phyloP scores from a whole-genome alignment of 2,113 vertebrate species.

The Halichoeres trimaculatus region DNA sequence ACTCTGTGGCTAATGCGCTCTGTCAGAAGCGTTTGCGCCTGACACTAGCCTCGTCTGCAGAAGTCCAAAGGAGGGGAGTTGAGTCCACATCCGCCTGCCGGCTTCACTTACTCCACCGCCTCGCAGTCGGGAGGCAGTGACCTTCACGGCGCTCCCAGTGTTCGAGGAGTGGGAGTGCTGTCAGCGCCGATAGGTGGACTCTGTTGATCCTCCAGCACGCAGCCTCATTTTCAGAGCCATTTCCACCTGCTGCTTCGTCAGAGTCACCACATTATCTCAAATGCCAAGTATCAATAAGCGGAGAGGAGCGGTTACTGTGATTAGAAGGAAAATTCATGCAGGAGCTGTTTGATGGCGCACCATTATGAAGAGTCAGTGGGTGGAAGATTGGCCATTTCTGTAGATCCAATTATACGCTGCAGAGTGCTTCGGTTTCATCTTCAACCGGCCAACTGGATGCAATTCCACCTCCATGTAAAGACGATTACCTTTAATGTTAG shows the following conservation, averaged over 20 bases:
- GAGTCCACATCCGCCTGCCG: constrained; percentile 23
- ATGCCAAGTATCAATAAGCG: constrained; percentile 46
- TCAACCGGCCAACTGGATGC: not conserved
- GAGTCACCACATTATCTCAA: constrained; percentile 32
- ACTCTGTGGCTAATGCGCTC: constrained; percentile 50
- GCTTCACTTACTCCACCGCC: constrained; percentile 13
- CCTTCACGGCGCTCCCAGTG: constrained; percentile 36
- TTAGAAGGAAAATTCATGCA: constrained; percentile 40
- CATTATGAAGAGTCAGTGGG: constrained; percentile 36
- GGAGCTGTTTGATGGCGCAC: constrained; percentile 18
- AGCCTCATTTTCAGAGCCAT: not conserved
- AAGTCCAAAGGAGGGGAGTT: constrained; percentile 11
- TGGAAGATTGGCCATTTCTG: constrained; percentile 34
- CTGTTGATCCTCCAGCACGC: constrained; percentile 2
- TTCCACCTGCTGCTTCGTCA: constrained; percentile 15
- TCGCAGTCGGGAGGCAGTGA: constrained; percentile 29
- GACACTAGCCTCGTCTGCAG: constrained; percentile 54
- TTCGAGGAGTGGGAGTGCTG: constrained; percentile 25
- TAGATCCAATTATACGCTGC: constrained; percentile 38
- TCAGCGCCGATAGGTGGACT: constrained; percentile 27
- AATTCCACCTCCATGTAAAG: not conserved
- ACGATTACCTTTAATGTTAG: not conserved
- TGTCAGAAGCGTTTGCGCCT: constrained; percentile 63
- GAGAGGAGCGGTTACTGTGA: constrained; percentile 34
- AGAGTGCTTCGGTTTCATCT: constrained; percentile 14